Percentiles rank a stretch among this genome's conserved stretches.
Conservation (phyloP, 2,888 invertebrate species). For the Lordiphosa andalusiaca region DNA sequence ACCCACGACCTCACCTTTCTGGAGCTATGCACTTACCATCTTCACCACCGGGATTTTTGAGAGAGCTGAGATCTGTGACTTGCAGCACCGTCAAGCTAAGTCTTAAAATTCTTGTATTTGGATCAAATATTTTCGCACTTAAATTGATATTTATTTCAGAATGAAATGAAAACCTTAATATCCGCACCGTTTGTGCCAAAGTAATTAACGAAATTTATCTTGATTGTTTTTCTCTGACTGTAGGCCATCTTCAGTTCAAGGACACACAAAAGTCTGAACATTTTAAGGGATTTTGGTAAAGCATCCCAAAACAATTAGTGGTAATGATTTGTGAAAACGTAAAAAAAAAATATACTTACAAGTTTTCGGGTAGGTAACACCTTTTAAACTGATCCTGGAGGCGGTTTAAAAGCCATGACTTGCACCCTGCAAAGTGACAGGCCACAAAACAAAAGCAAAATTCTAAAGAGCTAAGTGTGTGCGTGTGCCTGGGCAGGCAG, state of each 20-base stretch:
- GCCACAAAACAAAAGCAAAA: slow-evolving; percentile 44
- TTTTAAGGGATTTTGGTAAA: slow-evolving; percentile 1
- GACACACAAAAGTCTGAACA: slow-evolving; percentile 34
- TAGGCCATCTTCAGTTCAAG: slow-evolving; percentile 29
- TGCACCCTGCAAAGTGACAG: slow-evolving; percentile 36
- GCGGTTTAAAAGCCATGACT: slow-evolving; percentile 51
- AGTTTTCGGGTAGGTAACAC: slow-evolving; percentile 27
- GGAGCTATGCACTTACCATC: no score
- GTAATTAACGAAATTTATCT: no score
- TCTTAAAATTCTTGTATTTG: no score
- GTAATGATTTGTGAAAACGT: slow-evolving; percentile 53
- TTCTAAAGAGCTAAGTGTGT: slow-evolving; percentile 27
- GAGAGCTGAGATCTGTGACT: no score
- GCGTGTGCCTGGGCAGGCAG: slow-evolving; percentile 20
- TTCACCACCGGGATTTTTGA: no score
- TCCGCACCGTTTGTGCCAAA: no score
- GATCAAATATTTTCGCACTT: no score
- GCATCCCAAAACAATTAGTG: slow-evolving; percentile 52
- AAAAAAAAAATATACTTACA: slow-evolving; percentile 20
- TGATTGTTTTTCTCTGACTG: no score
- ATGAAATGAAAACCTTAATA: no score
- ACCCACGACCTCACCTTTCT: no score
- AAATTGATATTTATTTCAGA: no score
- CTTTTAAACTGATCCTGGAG: slow-evolving; percentile 16
- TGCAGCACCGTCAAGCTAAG: no score